These are phyloP conservation scores for Oenanthe melanoleuca DNA, from an alignment of 2,113 vertebrate genomes.

Conservation along the genomic window DNA sequence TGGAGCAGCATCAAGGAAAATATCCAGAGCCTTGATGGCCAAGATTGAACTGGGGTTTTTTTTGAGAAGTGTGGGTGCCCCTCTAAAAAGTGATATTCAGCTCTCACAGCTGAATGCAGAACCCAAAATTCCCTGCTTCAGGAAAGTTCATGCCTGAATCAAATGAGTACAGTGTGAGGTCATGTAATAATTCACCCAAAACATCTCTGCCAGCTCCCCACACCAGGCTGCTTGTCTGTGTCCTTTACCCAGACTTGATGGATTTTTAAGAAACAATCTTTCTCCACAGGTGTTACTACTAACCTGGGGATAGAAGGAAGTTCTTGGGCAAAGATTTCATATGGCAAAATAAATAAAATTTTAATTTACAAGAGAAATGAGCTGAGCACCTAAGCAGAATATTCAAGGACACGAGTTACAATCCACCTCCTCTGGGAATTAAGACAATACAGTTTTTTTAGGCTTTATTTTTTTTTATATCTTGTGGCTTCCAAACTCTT, in stretches of 20 bases:
- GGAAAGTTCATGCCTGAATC: neutral
- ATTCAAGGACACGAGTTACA: neutral
- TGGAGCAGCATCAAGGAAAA: neutral
- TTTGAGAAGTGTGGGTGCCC: accelerated
- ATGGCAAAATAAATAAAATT: neutral
- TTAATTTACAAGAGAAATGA: neutral
- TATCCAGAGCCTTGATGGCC: neutral
- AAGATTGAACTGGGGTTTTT: neutral
- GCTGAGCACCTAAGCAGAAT: neutral
- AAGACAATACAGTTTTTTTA: neutral
- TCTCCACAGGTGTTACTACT: neutral
- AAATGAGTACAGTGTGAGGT: neutral
- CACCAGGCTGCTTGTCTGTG: neutral
- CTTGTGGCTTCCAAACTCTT: neutral
- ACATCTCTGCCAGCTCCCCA: neutral
- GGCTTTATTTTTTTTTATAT: neutral
- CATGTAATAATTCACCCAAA: neutral
- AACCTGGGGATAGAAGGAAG: neutral
- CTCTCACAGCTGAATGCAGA: neutral
- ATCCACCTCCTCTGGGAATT: neutral
- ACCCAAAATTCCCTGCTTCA: neutral
- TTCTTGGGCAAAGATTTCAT: neutral
- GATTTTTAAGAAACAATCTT: neutral
- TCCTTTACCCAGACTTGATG: neutral
- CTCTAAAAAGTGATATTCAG: neutral